Conservation (phyloP, 2,888 invertebrate genomes). For the Lamellibrachia satsuma region DNA sequence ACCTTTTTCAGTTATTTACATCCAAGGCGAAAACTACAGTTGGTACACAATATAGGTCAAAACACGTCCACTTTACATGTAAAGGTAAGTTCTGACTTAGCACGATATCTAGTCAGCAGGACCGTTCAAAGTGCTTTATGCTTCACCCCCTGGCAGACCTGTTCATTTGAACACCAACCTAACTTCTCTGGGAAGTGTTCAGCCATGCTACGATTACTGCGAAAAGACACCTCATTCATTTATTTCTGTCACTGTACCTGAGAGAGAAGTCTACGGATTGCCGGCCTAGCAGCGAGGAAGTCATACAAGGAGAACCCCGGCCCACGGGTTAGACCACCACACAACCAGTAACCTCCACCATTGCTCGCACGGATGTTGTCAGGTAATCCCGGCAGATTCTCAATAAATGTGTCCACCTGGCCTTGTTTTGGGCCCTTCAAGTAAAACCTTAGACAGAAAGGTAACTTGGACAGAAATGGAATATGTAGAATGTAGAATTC, state of each 20-base stretch:
- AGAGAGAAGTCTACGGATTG: conserved; percentile 33
- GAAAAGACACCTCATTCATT: no score
- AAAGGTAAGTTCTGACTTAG: neutral
- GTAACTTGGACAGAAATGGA: conserved; percentile 24
- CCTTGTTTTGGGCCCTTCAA: conserved; percentile 84
- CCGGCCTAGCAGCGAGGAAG: conserved; percentile 30
- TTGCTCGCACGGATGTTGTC: conserved; percentile 73
- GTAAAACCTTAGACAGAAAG: conserved; percentile 71
- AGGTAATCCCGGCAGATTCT: conserved; percentile 74
- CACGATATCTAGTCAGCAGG: neutral
- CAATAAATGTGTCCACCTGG: conserved; percentile 80
- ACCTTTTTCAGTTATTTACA: no score
- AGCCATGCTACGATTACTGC: no score
- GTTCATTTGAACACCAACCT: no score
- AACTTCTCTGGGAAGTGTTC: no score
- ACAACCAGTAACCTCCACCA: conserved; percentile 66
- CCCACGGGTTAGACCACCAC: conserved; percentile 46
- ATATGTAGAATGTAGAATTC: neutral
- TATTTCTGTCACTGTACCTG: conserved; percentile 29
- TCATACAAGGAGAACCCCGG: conserved; percentile 33
- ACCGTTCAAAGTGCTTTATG: no score
- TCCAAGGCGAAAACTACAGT: no score
- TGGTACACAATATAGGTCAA: neutral
- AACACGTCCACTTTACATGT: neutral
- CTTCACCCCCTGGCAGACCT: no score